Conservation (phyloP, 2,113 vertebrate genomes). For the Tupaia tana region DNA sequence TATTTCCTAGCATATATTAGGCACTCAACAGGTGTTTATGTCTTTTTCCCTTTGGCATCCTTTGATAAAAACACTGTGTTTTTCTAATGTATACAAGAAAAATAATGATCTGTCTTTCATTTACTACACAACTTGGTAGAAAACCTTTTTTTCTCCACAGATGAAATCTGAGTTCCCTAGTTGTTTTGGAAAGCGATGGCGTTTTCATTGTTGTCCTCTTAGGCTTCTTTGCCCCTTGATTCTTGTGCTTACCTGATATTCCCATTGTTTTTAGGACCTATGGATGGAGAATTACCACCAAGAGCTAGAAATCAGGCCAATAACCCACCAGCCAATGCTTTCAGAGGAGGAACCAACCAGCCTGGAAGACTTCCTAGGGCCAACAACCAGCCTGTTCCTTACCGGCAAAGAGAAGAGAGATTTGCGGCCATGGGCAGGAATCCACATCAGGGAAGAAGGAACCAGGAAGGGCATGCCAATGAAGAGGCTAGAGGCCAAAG, state of each 20-base stretch:
- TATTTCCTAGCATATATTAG: background rate
- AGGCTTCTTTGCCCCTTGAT: slow-evolving; percentile 36
- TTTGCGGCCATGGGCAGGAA: slow-evolving; percentile 41
- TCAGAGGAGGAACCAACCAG: slow-evolving; percentile 55
- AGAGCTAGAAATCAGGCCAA: slow-evolving; percentile 74
- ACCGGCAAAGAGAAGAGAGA: slow-evolving; percentile 74
- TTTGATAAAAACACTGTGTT: slow-evolving; percentile 13
- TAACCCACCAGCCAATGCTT: slow-evolving; percentile 43
- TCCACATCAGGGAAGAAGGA: slow-evolving; percentile 75
- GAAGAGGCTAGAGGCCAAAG: slow-evolving; percentile 73
- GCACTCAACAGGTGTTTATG: slow-evolving; percentile 18
- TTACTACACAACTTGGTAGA: slow-evolving; percentile 16
- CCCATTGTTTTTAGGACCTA: slow-evolving; percentile 17
- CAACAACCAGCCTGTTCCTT: slow-evolving; percentile 18
- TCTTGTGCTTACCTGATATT: slow-evolving; percentile 52
- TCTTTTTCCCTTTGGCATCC: background rate
- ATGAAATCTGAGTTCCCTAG: slow-evolving; percentile 44
- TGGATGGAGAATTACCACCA: slow-evolving; percentile 52
- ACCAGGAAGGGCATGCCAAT: slow-evolving; percentile 61
- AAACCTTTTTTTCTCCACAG: slow-evolving; percentile 28
- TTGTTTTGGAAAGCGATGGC: slow-evolving; percentile 35
- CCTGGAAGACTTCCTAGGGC: slow-evolving; percentile 45
- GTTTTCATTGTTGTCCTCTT: background rate
- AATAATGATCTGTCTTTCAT: slow-evolving; percentile 2
- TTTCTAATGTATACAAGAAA: background rate